These are phyloP conservation scores for Pseudomyrmex flavicornis DNA, from an alignment of 1,140 invertebrate species.

Conservation along the genomic window DNA sequence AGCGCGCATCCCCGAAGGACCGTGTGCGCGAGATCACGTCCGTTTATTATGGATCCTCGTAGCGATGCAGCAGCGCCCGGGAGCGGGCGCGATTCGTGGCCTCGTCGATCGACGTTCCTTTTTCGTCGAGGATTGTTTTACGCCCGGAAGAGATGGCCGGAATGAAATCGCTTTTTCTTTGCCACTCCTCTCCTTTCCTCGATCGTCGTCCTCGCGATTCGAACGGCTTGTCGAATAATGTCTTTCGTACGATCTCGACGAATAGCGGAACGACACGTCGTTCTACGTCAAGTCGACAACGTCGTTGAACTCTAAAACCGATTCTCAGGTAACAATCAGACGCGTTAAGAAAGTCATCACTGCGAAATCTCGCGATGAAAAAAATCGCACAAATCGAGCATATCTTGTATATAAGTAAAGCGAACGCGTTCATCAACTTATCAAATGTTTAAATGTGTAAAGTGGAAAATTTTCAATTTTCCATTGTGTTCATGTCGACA, in stretches of 20 bases:
- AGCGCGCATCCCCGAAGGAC: conserved; percentile 49
- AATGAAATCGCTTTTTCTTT: conserved; percentile 28
- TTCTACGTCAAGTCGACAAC: not conserved
- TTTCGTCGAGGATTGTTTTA: conserved; percentile 63
- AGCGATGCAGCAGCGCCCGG: conserved; percentile 39
- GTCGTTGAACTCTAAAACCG: not conserved
- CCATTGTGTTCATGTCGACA: no score
- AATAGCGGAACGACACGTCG: conserved; percentile 3
- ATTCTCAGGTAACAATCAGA: not conserved
- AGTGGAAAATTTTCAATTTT: no score
- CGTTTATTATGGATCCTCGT: conserved; percentile 73
- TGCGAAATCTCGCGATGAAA: no score
- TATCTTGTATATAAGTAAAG: no score
- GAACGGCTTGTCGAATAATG: conserved; percentile 31
- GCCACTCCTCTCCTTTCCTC: not conserved
- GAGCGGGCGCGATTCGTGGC: conserved; percentile 46
- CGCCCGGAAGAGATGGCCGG: conserved; percentile 8
- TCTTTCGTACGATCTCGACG: conserved; percentile 24
- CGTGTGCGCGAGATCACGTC: conserved; percentile 54
- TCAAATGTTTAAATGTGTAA: no score
- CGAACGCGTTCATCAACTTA: no score
- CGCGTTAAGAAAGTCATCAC: no score
- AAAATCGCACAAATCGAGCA: no score
- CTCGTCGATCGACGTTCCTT: conserved; percentile 44
- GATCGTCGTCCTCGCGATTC: not conserved